Conservation (phyloP, 2,797 vertebrate species). For the Erithacus rubecula region DNA sequence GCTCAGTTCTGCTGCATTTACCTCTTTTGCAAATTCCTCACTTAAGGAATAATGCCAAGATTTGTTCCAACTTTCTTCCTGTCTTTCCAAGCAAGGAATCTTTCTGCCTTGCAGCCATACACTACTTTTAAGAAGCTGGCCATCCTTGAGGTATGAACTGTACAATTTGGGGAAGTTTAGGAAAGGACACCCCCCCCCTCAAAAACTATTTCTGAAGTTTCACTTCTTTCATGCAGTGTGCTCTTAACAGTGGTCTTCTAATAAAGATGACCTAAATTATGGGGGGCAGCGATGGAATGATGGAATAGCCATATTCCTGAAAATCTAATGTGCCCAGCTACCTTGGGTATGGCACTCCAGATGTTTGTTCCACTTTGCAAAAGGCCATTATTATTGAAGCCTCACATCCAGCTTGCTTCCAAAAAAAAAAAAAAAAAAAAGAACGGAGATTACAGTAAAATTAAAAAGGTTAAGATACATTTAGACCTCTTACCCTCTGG, state of each 20-base stretch:
- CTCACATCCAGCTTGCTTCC: background rate
- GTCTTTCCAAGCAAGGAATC: background rate
- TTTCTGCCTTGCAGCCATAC: background rate
- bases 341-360: background rate
- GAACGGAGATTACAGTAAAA: background rate
- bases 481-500: background rate
- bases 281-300: background rate
- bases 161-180: background rate
- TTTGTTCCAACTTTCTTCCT: background rate
- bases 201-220: slow-evolving; percentile 10
- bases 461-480: slow-evolving; percentile 28
- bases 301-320: background rate
- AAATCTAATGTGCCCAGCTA: background rate
- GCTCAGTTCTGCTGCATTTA: background rate
- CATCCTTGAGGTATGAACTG: background rate
- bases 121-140: background rate
- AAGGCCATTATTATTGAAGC: background rate
- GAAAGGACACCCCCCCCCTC: background rate
- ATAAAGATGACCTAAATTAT: background rate
- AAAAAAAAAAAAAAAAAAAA: background rate
- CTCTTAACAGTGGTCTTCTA: slow-evolving; percentile 1
- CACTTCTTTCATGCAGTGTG: background rate
- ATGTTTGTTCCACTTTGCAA: background rate
- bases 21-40: background rate
- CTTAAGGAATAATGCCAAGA: background rate